Evolutionary conservation across 2,113 vertebrate genomes (phyloP).

Genomic region (Stigmatopora nigra): DNA sequence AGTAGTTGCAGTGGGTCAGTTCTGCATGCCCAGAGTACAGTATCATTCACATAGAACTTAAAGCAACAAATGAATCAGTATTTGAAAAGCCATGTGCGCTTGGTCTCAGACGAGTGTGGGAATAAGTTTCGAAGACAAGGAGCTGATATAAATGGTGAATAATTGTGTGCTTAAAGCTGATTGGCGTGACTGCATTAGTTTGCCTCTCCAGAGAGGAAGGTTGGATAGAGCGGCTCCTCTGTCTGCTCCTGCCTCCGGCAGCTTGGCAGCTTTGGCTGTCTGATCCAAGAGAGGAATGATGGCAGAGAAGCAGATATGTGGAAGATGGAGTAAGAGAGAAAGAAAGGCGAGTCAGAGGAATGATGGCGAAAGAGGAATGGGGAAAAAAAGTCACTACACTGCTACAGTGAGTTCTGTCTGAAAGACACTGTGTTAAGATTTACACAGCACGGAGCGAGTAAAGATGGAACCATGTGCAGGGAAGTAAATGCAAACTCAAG

Average conservation of each 20-base stretch:
- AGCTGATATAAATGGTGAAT: constrained; percentile 58
- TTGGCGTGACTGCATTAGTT: constrained; percentile 54
- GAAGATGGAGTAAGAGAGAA: neutral
- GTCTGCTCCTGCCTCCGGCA: constrained; percentile 50
- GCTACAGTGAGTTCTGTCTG: neutral
- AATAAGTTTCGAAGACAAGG: constrained; percentile 12
- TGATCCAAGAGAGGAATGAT: constrained; percentile 29
- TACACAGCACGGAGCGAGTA: too few species aligned
- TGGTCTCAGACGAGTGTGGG: neutral
- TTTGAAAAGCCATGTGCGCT: neutral
- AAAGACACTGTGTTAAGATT: too few species aligned
- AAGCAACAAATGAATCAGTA: neutral
- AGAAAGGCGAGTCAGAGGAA: neutral
- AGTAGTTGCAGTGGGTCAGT: neutral
- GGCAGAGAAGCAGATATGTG: constrained; percentile 8
- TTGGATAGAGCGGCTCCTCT: constrained; percentile 55
- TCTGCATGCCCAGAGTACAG: neutral
- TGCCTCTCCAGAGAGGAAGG: constrained; percentile 44
- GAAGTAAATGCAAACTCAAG: too few species aligned
- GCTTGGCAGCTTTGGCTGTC: constrained; percentile 48
- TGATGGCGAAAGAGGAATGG: neutral
- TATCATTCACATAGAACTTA: neutral
- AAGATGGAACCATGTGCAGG: too few species aligned
- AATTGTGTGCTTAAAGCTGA: constrained; percentile 54
- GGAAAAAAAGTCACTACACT: neutral